A percentile compares a stretch with the other conserved stretches of the same genome.
These are phyloP conservation scores for Henicopernis longicauda DNA, from an alignment of 2,113 vertebrate species.

Conservation along the genomic window DNA sequence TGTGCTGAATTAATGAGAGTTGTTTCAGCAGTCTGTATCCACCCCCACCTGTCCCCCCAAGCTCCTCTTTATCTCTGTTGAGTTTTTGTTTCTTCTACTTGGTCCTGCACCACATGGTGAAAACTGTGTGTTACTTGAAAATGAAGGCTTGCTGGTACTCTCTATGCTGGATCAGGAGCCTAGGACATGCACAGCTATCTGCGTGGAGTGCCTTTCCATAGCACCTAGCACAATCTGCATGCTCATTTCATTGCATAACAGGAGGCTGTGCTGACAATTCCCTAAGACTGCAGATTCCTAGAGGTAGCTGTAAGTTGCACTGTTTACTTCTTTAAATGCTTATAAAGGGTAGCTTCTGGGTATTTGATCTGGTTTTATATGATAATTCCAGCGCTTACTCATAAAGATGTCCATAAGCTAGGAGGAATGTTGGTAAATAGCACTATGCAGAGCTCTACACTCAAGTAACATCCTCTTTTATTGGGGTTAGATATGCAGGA, in stretches of 20 bases:
- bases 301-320: background rate
- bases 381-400: background rate
- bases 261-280: background rate
- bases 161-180: accelerated
- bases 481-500: background rate
- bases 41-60: accelerated
- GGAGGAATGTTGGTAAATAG: background rate
- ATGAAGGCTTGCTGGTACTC: background rate
- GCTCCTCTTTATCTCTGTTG: background rate
- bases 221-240: background rate
- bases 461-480: background rate
- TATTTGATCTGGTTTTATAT: background rate
- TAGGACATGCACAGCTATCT: background rate
- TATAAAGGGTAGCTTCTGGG: background rate
- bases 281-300: background rate
- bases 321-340: background rate
- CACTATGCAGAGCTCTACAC: background rate
- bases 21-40: background rate
- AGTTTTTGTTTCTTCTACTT: background rate
- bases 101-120: background rate
- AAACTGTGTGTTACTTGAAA: background rate
- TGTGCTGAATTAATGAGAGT: background rate
- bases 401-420: background rate
- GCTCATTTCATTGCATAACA: accelerated
- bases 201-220: background rate